Conservation (phyloP, 2,797 vertebrate species). For the Epinephelus malabaricus region DNA sequence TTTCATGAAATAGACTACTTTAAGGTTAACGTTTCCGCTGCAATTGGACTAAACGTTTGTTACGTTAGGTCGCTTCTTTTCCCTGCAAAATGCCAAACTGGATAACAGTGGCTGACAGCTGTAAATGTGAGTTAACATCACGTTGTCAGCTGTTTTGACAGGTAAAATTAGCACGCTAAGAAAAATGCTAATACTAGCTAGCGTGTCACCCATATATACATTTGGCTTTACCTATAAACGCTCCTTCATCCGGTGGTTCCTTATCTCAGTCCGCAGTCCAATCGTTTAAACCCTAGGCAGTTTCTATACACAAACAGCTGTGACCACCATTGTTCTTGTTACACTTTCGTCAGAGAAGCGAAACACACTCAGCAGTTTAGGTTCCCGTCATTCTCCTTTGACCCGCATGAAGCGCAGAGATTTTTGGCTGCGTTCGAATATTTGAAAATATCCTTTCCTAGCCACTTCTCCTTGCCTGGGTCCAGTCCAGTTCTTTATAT, state of each 20-base stretch:
- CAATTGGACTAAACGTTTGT: background rate
- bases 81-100: rapidly evolving
- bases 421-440: too few species aligned
- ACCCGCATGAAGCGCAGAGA: too few species aligned
- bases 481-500: too few species aligned
- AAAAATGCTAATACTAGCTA: slow-evolving; percentile 51
- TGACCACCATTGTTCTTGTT: background rate
- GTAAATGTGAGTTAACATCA: background rate
- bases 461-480: too few species aligned
- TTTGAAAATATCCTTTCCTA: too few species aligned
- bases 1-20: background rate
- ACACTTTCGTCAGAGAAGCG: background rate
- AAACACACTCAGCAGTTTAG: background rate
- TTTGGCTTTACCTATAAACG: slow-evolving; percentile 32
- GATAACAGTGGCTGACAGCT: background rate
- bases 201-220: background rate
- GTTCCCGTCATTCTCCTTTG: background rate
- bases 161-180: background rate
- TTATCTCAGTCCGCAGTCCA: background rate
- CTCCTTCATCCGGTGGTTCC: background rate
- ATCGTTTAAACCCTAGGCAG: background rate
- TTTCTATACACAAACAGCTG: background rate
- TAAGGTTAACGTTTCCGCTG: too few species aligned
- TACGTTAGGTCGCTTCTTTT: rapidly evolving
- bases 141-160: slow-evolving; percentile 44